phyloP scores from a whole-genome alignment of 2,888 invertebrate genomes.

The Cactoblastis cactorum region DNA sequence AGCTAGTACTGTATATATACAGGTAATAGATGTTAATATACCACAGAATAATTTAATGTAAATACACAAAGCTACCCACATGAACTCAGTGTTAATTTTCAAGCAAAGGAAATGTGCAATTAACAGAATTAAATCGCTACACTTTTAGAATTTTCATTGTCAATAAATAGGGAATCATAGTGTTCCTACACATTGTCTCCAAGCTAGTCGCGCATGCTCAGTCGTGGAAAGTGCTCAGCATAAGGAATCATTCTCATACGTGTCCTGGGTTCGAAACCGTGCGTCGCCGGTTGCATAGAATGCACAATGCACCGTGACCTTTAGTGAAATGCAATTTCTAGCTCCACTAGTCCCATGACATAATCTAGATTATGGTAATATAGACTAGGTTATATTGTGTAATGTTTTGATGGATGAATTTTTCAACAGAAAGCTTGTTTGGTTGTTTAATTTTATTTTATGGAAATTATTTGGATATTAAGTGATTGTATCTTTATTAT shows the following conservation, averaged over 20 bases:
- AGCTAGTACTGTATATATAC: too few relatives aligned
- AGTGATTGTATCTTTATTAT: too few relatives aligned
- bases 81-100: not conserved
- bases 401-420: not conserved
- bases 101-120: constrained; percentile 4
- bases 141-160: constrained; percentile 7
- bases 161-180: constrained; percentile 42
- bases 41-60: too few relatives aligned
- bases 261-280: constrained; percentile 41
- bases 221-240: constrained; percentile 54
- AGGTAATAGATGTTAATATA: too few relatives aligned
- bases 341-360: constrained; percentile 74
- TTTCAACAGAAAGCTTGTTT: too few relatives aligned
- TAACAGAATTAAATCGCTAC: not conserved
- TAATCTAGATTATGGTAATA: constrained; percentile 59
- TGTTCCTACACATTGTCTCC: constrained; percentile 59
- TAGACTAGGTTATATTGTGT: constrained; percentile 18
- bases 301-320: constrained; percentile 41
- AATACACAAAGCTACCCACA: too few relatives aligned
- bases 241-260: constrained; percentile 57
- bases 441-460: too few relatives aligned
- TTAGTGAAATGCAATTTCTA: constrained; percentile 54
- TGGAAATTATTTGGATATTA: too few relatives aligned
- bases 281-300: constrained; percentile 34
- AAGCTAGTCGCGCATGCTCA: constrained; percentile 46